Conservation (phyloP, 2,113 vertebrate species). For the Passer domesticus region DNA sequence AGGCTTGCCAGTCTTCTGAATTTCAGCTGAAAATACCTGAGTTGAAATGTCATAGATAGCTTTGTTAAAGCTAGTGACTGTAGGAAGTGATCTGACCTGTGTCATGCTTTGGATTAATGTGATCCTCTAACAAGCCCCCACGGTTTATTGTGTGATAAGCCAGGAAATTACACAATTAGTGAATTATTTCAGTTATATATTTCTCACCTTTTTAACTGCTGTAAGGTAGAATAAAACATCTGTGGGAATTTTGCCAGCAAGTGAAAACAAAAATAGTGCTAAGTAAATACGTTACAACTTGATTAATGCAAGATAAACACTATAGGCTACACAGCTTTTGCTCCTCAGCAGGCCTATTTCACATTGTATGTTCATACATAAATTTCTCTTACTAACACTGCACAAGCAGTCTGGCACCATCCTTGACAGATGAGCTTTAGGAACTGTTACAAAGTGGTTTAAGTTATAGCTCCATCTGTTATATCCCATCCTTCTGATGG, state of each 20-base stretch:
- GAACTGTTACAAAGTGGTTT: background rate
- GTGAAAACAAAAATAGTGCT: background rate
- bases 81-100: background rate
- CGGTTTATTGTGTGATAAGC: background rate
- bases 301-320: background rate
- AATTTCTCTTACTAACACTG: background rate
- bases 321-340: background rate
- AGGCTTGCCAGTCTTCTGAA: background rate
- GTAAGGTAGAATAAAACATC: background rate
- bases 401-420: background rate
- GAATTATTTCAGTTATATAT: background rate
- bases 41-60: background rate
- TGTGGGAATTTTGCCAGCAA: background rate
- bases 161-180: background rate
- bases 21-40: background rate
- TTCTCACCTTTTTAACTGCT: background rate
- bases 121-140: background rate
- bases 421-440: background rate
- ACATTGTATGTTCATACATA: background rate
- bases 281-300: background rate
- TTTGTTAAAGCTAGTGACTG: background rate
- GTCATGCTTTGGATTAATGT: background rate
- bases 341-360: background rate
- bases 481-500: background rate
- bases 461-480: constrained; percentile 10